These are phyloP conservation scores for Sinhomidia bicolor DNA, from an alignment of 2,888 invertebrate genomes.

Conservation along the genomic window DNA sequence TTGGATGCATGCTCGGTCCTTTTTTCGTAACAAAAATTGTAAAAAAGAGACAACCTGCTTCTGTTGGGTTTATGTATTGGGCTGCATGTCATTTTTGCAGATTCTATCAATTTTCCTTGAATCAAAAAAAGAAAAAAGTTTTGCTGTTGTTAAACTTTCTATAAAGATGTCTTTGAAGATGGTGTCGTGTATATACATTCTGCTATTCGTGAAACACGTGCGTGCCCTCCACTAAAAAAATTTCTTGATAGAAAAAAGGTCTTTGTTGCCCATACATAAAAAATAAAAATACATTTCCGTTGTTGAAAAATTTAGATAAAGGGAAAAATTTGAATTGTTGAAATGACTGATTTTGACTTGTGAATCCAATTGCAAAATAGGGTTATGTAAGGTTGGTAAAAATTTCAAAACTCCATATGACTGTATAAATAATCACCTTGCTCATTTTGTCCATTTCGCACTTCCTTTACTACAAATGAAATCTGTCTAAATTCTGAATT, in stretches of 20 bases:
- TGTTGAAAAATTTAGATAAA: neutral
- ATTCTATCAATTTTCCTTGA: neutral
- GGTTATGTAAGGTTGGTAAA: neutral
- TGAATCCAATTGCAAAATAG: neutral
- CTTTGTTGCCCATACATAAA: neutral
- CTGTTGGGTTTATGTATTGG: neutral
- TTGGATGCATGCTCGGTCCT: neutral
- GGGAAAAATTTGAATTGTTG: slow-evolving; percentile 11
- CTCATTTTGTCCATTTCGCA: neutral
- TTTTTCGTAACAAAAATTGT: neutral
- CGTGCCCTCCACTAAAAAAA: neutral
- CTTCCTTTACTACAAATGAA: too few relatives aligned
- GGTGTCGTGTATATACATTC: neutral
- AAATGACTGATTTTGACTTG: neutral
- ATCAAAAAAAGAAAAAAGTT: neutral
- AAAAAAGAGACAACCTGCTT: neutral
- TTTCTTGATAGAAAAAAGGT: neutral
- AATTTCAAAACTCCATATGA: neutral
- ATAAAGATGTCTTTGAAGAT: neutral
- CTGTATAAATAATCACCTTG: slow-evolving; percentile 26
- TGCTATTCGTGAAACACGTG: neutral
- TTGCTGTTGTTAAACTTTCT: neutral
- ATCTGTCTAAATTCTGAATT: neutral
- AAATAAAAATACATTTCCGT: neutral
- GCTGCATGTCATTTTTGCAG: neutral